phyloP scores from a whole-genome alignment of 2,113 vertebrate species.

The Micronycteris hirsuta region DNA sequence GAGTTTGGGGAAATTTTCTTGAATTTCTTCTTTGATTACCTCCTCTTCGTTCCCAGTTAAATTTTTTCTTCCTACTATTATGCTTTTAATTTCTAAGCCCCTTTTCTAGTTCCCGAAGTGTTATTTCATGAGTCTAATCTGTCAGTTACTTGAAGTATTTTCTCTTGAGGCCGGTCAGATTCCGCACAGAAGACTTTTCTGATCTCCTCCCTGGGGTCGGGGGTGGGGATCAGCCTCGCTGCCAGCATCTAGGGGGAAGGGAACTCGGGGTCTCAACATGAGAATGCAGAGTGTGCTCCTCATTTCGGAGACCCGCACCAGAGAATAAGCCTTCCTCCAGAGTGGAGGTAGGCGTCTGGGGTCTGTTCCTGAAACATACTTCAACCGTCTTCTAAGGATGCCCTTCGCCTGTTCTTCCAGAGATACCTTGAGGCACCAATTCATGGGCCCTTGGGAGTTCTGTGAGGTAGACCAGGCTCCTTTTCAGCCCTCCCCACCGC shows the following conservation, averaged over 20 bases:
- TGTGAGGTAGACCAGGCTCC: not conserved
- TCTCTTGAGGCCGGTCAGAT: not conserved
- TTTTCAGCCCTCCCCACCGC: not conserved
- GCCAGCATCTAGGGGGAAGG: not conserved
- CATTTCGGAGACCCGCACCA: not conserved
- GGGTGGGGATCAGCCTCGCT: not conserved
- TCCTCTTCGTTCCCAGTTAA: not conserved
- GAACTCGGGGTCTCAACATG: not conserved
- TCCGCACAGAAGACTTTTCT: not conserved
- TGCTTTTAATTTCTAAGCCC: not conserved
- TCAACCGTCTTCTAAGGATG: not conserved
- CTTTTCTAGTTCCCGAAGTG: not conserved
- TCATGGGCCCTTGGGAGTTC: not conserved
- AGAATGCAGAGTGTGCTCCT: not conserved
- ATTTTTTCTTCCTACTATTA: conserved; percentile 15
- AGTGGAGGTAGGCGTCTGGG: not conserved
- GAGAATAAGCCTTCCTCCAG: not conserved
- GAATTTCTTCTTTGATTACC: conserved; percentile 11
- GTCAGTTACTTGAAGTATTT: not conserved
- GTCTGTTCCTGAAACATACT: not conserved
- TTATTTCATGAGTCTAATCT: not conserved
- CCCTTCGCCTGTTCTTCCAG: not conserved
- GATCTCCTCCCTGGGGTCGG: not conserved
- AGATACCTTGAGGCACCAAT: not conserved
- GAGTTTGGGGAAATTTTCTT: not conserved